Percentiles rank a stretch among this genome's conserved stretches.
Evolutionary conservation across 2,888 invertebrate genomes (phyloP).

Genomic region (Drosophila mercatorum): DNA sequence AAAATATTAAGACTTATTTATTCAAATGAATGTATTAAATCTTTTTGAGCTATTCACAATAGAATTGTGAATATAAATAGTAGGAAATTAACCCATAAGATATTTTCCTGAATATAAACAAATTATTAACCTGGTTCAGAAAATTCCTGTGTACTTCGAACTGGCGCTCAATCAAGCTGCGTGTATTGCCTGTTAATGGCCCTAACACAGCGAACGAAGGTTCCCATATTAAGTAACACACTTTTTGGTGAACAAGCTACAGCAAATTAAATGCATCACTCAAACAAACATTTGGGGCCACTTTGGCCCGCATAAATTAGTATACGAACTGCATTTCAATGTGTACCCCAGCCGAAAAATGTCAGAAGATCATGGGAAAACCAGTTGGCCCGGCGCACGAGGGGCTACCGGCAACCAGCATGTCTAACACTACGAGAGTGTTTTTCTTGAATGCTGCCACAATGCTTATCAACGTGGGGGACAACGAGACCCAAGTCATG

Average conservation of each 20-base stretch:
- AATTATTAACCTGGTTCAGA: conserved; percentile 11
- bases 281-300: conserved; percentile 57
- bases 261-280: conserved; percentile 73
- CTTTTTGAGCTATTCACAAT: background rate
- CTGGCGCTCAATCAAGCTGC: conserved; percentile 35
- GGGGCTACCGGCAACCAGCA: conserved; percentile 26
- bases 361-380: conserved; percentile 42
- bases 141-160: conserved; percentile 2
- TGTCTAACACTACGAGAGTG: conserved; percentile 70
- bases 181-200: conserved; percentile 50
- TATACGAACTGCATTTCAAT: conserved; percentile 55
- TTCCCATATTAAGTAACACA: conserved; percentile 42
- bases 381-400: conserved; percentile 22
- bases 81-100: background rate
- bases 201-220: background rate
- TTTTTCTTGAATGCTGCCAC: conserved; percentile 67
- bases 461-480: conserved; percentile 76
- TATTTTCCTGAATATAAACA: background rate
- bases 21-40: too few relatives aligned
- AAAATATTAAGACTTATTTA: too few relatives aligned
- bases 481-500: conserved; percentile 47
- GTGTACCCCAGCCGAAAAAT: conserved; percentile 38
- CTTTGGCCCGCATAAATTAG: conserved; percentile 76
- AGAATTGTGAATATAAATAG: background rate
- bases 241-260: conserved; percentile 28